Evolutionary conservation across 2,113 vertebrate species (phyloP).

Genomic region (Thamnophis sirtalis): DNA sequence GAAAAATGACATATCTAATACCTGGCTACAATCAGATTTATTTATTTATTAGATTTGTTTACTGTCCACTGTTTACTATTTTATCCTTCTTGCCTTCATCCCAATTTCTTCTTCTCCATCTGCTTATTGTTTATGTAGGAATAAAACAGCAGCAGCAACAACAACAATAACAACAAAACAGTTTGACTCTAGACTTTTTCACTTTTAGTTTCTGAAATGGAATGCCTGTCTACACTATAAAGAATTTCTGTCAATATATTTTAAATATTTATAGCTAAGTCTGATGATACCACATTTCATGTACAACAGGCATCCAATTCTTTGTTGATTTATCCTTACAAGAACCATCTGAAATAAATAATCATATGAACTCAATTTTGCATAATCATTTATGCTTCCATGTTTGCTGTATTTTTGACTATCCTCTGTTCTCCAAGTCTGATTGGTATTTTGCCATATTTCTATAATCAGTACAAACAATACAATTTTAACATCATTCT

Average conservation of each 20-base stretch:
- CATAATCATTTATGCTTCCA: background rate
- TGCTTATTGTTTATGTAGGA: background rate
- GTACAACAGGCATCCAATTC: background rate
- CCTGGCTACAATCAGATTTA: background rate
- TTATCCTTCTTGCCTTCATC: background rate
- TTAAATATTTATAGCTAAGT: background rate
- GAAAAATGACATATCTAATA: background rate
- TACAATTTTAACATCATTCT: slow-evolving; percentile 42
- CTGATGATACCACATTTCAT: background rate
- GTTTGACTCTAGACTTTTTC: background rate
- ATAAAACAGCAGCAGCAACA: background rate
- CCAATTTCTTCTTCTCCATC: background rate
- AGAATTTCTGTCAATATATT: background rate
- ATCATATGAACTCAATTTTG: background rate
- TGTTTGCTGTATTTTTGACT: background rate
- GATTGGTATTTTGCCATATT: slow-evolving; percentile 41
- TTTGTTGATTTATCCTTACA: background rate
- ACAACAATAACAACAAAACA: background rate
- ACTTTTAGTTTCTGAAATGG: background rate
- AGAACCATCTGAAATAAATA: background rate
- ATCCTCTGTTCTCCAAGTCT: background rate
- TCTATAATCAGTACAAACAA: slow-evolving; percentile 53
- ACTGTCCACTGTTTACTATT: too few species aligned
- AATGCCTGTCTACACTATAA: background rate
- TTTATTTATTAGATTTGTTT: background rate